phyloP scores from a whole-genome alignment of 2,888 invertebrate species.

The Anaspis maculata region DNA sequence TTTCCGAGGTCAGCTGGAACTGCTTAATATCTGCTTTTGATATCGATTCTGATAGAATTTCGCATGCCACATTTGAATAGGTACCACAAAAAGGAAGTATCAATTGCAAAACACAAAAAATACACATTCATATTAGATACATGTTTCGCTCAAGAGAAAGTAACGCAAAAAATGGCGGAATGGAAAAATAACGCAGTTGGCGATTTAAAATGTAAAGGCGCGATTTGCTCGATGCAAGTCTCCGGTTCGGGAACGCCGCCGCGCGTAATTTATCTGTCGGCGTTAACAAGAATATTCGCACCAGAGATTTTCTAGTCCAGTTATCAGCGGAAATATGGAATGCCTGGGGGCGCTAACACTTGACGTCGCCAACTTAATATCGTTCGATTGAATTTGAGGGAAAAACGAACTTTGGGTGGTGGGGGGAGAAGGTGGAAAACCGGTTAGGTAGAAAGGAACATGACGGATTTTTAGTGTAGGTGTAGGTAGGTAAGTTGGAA shows the following conservation, averaged over 20 bases:
- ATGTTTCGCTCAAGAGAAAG: too few species aligned
- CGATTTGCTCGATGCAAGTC: too few species aligned
- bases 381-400: constrained; percentile 11
- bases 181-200: constrained; percentile 4
- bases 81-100: too few species aligned
- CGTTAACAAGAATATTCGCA: constrained; percentile 18
- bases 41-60: constrained; percentile 11
- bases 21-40: constrained; percentile 11
- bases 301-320: constrained; percentile 18
- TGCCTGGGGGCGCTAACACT: constrained; percentile 11
- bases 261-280: constrained; percentile 16
- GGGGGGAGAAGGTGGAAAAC: too few species aligned
- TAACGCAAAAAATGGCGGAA: constrained; percentile 4
- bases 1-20: constrained; percentile 12
- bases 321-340: constrained; percentile 17
- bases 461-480: too few species aligned
- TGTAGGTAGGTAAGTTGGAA: too few species aligned
- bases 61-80: too few species aligned
- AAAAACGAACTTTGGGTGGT: constrained; percentile 3
- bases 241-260: too few species aligned
- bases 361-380: constrained; percentile 9
- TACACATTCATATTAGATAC: too few species aligned
- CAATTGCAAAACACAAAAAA: too few species aligned
- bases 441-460: too few species aligned
- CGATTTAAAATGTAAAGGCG: too few species aligned